Base-by-base conservation (phyloP, 2,888 invertebrate species). In the Aelia acuminata region DNA sequence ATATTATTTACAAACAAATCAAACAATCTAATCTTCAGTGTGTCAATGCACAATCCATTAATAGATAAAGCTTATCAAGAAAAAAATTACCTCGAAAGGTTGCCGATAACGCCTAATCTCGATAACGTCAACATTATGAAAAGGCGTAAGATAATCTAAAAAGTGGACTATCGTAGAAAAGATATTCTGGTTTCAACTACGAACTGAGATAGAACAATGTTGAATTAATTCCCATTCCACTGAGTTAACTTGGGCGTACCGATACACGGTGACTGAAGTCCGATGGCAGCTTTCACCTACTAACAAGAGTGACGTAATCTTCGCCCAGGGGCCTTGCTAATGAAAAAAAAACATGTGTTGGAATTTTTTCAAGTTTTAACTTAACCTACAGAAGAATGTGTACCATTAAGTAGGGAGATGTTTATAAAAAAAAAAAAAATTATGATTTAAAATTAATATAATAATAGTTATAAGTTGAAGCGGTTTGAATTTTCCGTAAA, bases 81-180 rank as follows among this genome's bases (percentile, higher is more conserved):
- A 87, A 87, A 87, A 70, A 70, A 85, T 75, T 89, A 90, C 90
- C 90, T 90, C 88, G 90, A 89, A 53, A 90, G 88, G 63, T 89
- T 89, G 70, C 89, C 89, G 89, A 90, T 90, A 88, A 90, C 89
- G 86, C 89, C 89, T 87, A 90, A 88, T 53, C 90, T 88, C 49
- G 90, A 90, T 89, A 90, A 88, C 70, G 89, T 80, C 87, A 90
- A 88, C 90, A 90, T 90, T 87, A 87, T 87, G 47, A 39, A 85
- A 31, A 10, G 15, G 1, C 43, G 31, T 53, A 39, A 57, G n/a
- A 39, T 39, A 22, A 85, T 85, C 53, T 49, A 47, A 84, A 84
- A 43, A 10, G 50, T 26, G 26, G 18, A 26, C 31, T 49, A 57
- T 85, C 57, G 26, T 11, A 31, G 39, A 85, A 48, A 84, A 84